Conservation (phyloP, 2,113 vertebrate species). For the Donacobius atricapilla region DNA sequence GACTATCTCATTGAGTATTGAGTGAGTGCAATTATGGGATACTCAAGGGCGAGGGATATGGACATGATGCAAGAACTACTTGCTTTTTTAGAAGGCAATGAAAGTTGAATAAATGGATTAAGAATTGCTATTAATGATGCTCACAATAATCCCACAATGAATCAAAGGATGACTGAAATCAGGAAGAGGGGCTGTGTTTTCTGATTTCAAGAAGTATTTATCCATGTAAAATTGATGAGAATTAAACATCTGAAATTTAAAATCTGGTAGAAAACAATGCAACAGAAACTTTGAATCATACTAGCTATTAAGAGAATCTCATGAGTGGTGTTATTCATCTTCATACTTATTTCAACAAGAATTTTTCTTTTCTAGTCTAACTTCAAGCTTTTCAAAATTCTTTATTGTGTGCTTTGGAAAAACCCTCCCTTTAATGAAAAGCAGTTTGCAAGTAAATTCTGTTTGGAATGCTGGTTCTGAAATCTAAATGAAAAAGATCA, state of each 20-base stretch:
- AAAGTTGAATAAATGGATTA: not conserved
- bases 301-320: not conserved
- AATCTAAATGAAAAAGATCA: conserved; percentile 17
- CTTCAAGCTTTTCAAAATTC: conserved; percentile 28
- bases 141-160: not conserved
- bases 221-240: not conserved
- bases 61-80: not conserved
- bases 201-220: not conserved
- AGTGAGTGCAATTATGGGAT: not conserved
- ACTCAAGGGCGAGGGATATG: not conserved
- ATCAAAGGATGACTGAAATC: not conserved
- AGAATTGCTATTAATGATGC: not conserved
- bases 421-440: not conserved
- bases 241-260: conserved; percentile 12
- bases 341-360: not conserved
- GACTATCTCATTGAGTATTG: not conserved
- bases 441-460: not conserved
- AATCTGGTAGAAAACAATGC: not conserved
- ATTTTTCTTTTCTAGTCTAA: not conserved
- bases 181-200: not conserved
- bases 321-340: not conserved
- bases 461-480: not conserved
- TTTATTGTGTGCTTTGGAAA: not conserved
- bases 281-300: not conserved
- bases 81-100: not conserved